Conservation (phyloP, 2,113 vertebrate genomes). For the Cyrtonyx montezumae region DNA sequence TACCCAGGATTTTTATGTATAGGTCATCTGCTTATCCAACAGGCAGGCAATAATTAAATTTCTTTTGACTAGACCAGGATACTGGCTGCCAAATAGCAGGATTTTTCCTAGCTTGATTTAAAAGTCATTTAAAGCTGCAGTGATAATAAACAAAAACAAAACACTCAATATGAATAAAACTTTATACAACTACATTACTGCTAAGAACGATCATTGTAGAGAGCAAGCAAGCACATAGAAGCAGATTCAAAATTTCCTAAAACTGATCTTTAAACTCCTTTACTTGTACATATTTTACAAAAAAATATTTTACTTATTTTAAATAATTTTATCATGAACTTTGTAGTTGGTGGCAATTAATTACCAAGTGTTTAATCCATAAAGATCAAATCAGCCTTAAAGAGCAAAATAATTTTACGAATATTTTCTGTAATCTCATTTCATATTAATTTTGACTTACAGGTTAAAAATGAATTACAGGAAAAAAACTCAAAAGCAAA, state of each 20-base stretch:
- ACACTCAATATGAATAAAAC: background rate
- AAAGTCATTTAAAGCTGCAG: constrained; percentile 36
- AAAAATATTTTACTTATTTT: background rate
- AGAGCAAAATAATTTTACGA: background rate
- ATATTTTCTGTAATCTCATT: background rate
- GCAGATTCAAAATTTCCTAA: background rate
- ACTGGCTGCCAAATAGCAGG: constrained; percentile 50
- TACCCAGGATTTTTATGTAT: background rate
- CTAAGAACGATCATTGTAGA: background rate
- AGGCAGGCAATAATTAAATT: constrained; percentile 55
- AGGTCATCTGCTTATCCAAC: constrained; percentile 17
- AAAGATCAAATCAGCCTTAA: background rate
- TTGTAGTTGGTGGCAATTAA: background rate
- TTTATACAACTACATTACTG: background rate
- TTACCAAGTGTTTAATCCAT: background rate
- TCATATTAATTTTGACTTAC: background rate
- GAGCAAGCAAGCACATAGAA: background rate
- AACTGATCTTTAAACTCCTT: background rate
- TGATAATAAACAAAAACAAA: background rate
- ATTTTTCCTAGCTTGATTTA: constrained; percentile 49
- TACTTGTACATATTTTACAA: background rate
- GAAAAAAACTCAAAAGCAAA: background rate
- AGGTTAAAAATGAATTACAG: background rate
- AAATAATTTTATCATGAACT: background rate
- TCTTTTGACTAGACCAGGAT: constrained; percentile 36